phyloP scores from a whole-genome alignment of 2,797 vertebrate genomes.

The Phrynocephalus forsythii region DNA sequence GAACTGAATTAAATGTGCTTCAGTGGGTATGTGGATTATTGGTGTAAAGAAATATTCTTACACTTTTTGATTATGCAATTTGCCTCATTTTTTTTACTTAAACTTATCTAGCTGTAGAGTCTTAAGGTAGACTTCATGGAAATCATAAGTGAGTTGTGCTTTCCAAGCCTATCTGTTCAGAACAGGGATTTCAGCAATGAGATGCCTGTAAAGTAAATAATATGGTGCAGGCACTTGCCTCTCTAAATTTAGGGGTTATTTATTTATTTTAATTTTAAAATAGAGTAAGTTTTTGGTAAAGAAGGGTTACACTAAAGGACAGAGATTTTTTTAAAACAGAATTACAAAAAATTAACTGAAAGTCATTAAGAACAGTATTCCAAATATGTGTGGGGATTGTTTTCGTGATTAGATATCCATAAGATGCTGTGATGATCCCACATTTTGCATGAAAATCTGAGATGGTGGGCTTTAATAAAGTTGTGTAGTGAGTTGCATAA shows the following conservation, averaged over 20 bases:
- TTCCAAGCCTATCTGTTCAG: not conserved
- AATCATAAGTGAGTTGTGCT: not conserved
- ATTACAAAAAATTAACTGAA: too few species aligned
- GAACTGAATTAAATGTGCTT: not conserved
- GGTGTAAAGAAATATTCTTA: not conserved
- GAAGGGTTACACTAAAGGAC: not conserved
- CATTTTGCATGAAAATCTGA: not conserved
- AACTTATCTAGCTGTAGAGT: not conserved
- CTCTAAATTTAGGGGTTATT: not conserved
- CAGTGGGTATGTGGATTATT: not conserved
- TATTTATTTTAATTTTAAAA: not conserved
- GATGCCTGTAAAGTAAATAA: not conserved
- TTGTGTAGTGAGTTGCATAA: not conserved
- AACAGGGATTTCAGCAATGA: not conserved
- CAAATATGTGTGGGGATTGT: not conserved
- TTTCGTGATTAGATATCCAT: not conserved
- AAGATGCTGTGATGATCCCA: not conserved
- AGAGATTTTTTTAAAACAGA: too few species aligned
- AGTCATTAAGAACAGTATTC: not conserved
- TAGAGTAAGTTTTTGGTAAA: not conserved
- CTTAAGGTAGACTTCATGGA: not conserved
- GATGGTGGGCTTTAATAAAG: not conserved
- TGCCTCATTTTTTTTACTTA: not conserved
- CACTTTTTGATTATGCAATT: not conserved
- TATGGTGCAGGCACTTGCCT: not conserved